Evolutionary conservation across 1,140 invertebrate genomes (phyloP), one percentile per base, ranked within the genome.

Genomic region (Goniozus legneri): DNA sequence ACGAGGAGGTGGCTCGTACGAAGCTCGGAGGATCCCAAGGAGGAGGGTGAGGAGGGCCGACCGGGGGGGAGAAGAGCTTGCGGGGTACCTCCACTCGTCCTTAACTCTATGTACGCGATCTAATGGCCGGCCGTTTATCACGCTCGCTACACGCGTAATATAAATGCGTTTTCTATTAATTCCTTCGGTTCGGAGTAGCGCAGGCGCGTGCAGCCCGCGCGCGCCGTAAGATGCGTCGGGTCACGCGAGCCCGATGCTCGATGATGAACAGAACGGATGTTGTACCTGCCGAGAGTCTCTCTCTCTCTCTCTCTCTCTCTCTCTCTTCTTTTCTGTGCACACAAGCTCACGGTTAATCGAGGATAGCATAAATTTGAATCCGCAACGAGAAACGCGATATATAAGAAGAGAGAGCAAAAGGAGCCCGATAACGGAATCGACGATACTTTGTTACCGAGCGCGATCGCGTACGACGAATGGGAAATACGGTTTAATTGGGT

Each of bases 111-210:
- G 40, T 47, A 44, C 15, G 33, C 47, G 35, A 27, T 8, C 35
- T 55, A 44, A 46, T 50, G 44, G 27, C 13, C 54, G 45, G 40
- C 45, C 55, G 58, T 69, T 69, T 64, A 69, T 69, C 63, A 69
- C 54, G 39, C 60, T 56, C 49, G 58, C 52, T 53, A 57, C 60
- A 58, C 57, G 58, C 56, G 40, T 67, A 62, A 65, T 69, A 64
- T 58, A 62, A 69, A 62, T 62, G 56, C 46, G 51, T 65, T 67
- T 66, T 65, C 64, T 66, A 66, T 63, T 67, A 64, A 69, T 69
- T 63, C 57, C 58, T 64, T 58, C 55, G 55, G 54, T 62, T 59
- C 52, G 59, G 47, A 32, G 41, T 36, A 35, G 53, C 34, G 41
- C 37, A 35, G 53, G 40, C 42, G 33, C 51, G 49, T 47, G 37